phyloP scores from a whole-genome alignment of 2,888 invertebrate species.

The Coelogynopora nodosa region DNA sequence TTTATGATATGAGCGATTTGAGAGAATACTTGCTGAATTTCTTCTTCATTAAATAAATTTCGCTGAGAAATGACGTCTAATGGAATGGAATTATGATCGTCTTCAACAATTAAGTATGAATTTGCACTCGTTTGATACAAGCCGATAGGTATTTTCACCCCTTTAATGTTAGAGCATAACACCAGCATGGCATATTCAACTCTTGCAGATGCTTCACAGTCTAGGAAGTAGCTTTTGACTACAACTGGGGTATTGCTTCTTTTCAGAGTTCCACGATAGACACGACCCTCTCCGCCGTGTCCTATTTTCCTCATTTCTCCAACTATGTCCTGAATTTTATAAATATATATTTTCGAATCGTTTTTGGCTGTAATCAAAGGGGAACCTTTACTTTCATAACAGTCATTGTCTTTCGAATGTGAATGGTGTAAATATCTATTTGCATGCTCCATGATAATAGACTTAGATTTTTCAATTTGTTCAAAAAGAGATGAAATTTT shows the following conservation, averaged over 20 bases:
- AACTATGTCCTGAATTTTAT: conserved; percentile 36
- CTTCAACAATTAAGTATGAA: conserved; percentile 41
- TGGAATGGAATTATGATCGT: conserved; percentile 43
- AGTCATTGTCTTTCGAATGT: not conserved
- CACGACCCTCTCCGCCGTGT: conserved; percentile 40
- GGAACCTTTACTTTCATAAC: no score
- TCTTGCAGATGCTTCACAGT: conserved; percentile 39
- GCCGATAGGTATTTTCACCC: conserved; percentile 40
- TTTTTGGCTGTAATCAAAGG: no score
- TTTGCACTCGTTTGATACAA: conserved; percentile 22
- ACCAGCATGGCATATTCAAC: conserved; percentile 41
- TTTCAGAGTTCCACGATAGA: conserved; percentile 31
- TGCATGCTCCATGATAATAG: not conserved
- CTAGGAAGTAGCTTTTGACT: conserved; percentile 40
- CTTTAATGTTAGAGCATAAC: conserved; percentile 27
- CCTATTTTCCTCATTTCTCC: conserved; percentile 37
- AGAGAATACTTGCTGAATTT: conserved; percentile 40
- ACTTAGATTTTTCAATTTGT: not conserved
- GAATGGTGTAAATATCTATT: not conserved
- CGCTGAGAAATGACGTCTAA: conserved; percentile 33
- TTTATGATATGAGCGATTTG: conserved; percentile 41
- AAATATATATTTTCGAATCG: not conserved
- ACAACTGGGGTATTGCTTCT: conserved; percentile 32
- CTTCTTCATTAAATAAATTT: conserved; percentile 14
- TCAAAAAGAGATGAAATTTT: not conserved